Percentiles rank a stretch among this genome's conserved stretches.
Evolutionary conservation across 1,140 invertebrate genomes (phyloP).

Genomic region (Propsilocerus akamusi): DNA sequence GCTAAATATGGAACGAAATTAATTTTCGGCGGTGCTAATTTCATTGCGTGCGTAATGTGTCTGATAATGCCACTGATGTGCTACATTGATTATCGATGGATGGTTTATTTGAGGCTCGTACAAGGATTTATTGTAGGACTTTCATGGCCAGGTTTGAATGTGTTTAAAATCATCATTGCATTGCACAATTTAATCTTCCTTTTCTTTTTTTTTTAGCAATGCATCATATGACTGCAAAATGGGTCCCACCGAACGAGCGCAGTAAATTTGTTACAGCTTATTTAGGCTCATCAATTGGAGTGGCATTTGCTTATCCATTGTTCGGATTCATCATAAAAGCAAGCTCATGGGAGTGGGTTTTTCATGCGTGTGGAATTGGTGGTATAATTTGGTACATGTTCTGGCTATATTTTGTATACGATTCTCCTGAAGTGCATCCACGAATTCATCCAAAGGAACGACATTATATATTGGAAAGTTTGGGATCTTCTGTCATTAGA

Average conservation of each 20-base stretch:
- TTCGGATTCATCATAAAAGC: conserved; percentile 35
- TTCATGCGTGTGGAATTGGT: conserved; percentile 37
- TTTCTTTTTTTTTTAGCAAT: conserved; percentile 32
- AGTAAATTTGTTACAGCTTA: conserved; percentile 54
- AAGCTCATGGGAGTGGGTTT: conserved; percentile 48
- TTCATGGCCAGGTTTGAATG: neutral
- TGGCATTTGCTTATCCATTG: conserved; percentile 38
- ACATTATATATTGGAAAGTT: conserved; percentile 28
- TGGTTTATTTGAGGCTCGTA: conserved; percentile 42
- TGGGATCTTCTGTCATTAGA: conserved; percentile 14
- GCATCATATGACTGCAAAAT: conserved; percentile 62
- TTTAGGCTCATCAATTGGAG: conserved; percentile 41
- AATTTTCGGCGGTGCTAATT: conserved; percentile 48
- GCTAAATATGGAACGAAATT: conserved; percentile 49
- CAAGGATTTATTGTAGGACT: conserved; percentile 39
- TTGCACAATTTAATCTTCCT: neutral
- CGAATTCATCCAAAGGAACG: conserved; percentile 43
- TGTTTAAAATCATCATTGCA: neutral
- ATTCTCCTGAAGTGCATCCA: conserved; percentile 46
- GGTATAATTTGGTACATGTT: conserved; percentile 39
- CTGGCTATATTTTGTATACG: conserved; percentile 35
- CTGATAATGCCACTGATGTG: conserved; percentile 47
- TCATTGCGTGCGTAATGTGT: conserved; percentile 45
- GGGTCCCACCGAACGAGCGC: conserved; percentile 65
- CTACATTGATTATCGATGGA: conserved; percentile 31